These are phyloP conservation scores for Xiphorhynchus elegans DNA, from an alignment of 2,113 vertebrate species.

Conservation along the genomic window DNA sequence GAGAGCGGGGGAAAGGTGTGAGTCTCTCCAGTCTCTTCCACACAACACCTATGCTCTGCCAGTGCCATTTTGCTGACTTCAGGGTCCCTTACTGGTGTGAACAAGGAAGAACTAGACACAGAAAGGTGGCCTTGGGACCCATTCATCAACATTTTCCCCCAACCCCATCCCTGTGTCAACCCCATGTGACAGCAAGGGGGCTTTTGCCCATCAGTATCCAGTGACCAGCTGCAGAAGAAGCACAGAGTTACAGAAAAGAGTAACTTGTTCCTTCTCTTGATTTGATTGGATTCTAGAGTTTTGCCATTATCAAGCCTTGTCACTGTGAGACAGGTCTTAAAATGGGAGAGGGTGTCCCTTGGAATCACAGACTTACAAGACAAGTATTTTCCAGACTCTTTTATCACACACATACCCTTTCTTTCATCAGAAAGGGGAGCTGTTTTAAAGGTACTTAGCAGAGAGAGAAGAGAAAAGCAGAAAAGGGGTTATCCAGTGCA, in stretches of 20 bases:
- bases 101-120: background rate
- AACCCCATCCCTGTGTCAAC: rapidly evolving
- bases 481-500: background rate
- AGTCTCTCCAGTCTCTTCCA: background rate
- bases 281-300: too few species aligned
- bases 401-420: background rate
- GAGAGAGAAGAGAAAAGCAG: background rate
- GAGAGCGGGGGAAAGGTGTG: rapidly evolving
- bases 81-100: background rate
- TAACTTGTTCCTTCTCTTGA: too few species aligned
- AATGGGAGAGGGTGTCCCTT: background rate
- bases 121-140: rapidly evolving
- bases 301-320: background rate
- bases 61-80: rapidly evolving
- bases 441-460: background rate
- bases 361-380: background rate
- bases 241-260: too few species aligned
- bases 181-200: rapidly evolving
- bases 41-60: background rate
- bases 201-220: too few species aligned
- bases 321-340: background rate
- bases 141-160: background rate
- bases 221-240: too few species aligned
- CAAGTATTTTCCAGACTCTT: background rate
- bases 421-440: background rate